phyloP scores from a whole-genome alignment of 2,797 vertebrate species.

The Molossus molossus region DNA sequence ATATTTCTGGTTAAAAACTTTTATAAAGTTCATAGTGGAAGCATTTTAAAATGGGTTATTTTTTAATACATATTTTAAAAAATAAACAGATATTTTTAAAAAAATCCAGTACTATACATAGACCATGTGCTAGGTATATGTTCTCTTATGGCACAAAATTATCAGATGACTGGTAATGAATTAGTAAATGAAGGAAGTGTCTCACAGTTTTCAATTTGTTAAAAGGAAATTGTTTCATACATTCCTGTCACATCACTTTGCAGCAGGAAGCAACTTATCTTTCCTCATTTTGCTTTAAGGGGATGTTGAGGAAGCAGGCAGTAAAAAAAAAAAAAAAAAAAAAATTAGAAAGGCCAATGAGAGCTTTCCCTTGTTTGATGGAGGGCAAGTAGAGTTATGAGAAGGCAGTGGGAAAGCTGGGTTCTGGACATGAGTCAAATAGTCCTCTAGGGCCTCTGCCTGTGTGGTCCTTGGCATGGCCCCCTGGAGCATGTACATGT shows the following conservation, averaged over 20 bases:
- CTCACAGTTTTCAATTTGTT: neutral
- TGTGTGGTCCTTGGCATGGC: neutral
- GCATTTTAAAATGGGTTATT: neutral
- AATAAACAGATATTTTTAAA: neutral
- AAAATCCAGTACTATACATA: neutral
- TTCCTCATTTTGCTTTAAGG: neutral
- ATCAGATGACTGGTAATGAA: constrained; percentile 1
- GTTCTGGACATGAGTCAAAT: neutral
- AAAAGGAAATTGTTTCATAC: neutral
- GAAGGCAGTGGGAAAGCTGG: neutral
- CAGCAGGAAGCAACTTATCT: neutral
- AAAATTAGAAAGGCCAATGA: neutral
- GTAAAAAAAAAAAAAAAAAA: neutral
- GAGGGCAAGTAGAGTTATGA: neutral
- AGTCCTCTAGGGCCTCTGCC: fast-evolving
- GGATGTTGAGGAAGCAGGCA: neutral
- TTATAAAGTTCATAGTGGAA: neutral
- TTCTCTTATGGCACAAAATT: neutral
- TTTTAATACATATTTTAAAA: neutral
- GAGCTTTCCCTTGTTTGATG: neutral
- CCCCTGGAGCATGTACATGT: neutral
- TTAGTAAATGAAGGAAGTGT: constrained; percentile 5
- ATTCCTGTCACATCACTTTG: neutral
- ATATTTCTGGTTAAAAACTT: neutral
- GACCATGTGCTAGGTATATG: neutral